These are phyloP conservation scores for Fregata magnificens DNA, from an alignment of 2,113 vertebrate species.

Conservation along the genomic window DNA sequence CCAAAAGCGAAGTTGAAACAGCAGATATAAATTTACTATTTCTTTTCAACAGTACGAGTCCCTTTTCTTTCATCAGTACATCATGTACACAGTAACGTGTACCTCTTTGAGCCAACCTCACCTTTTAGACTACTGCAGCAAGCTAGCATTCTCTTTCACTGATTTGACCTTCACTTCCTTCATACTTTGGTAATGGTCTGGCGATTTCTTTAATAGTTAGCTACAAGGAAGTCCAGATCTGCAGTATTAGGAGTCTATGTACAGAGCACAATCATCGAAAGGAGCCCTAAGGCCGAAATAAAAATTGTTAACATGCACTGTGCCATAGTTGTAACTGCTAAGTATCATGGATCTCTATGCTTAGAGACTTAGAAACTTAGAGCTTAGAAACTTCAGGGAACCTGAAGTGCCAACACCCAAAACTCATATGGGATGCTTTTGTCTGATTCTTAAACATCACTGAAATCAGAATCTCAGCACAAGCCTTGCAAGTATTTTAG, in stretches of 20 bases:
- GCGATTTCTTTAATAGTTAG: constrained; percentile 37
- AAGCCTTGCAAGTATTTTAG: neutral
- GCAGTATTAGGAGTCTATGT: neutral
- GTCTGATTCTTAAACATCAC: neutral
- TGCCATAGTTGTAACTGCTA: neutral
- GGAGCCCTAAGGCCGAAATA: neutral
- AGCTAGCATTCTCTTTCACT: neutral
- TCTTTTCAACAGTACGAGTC: neutral
- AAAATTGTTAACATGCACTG: neutral
- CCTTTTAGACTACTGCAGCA: neutral
- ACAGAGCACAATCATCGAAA: neutral
- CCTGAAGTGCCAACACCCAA: neutral
- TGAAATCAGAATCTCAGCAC: neutral
- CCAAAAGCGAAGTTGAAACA: neutral
- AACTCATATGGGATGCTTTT: neutral
- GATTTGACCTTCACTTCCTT: constrained; percentile 27
- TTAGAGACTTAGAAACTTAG: too few relatives aligned
- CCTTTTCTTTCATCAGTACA: neutral
- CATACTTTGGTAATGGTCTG: neutral
- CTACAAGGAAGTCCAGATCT: neutral
- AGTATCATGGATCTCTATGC: neutral
- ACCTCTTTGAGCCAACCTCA: neutral
- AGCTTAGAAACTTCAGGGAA: neutral
- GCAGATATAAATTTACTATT: neutral
- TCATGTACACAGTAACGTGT: neutral